Evolutionary conservation across 2,113 vertebrate genomes (phyloP).

Genomic region (Alexandromys fortis): DNA sequence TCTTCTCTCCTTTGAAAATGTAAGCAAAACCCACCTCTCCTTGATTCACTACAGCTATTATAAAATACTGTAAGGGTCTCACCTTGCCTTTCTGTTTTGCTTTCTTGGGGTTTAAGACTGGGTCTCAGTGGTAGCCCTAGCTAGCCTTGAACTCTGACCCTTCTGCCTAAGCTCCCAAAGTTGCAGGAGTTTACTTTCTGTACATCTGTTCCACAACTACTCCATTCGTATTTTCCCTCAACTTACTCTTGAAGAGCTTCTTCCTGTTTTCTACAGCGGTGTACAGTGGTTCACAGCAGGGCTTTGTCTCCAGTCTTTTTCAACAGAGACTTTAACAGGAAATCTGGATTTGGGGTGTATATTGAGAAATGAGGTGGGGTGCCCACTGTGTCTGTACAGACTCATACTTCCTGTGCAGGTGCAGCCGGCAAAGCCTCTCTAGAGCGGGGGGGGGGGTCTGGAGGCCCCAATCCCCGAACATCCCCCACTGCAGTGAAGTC

Average conservation of each 20-base stretch:
- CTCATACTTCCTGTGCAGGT: not conserved
- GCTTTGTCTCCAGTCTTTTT: not conserved
- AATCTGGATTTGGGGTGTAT: not conserved
- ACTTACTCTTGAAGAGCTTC: not conserved
- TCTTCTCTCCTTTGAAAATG: not conserved
- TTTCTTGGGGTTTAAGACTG: not conserved
- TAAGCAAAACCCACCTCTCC: not conserved
- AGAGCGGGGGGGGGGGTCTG: not conserved
- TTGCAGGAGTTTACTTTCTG: no score
- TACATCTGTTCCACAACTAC: not conserved
- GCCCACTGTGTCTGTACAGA: not conserved
- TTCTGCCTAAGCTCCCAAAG: no score
- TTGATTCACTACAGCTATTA: not conserved
- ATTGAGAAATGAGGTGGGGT: not conserved
- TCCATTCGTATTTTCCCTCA: not conserved
- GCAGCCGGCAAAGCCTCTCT: not conserved
- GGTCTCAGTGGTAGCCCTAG: not conserved
- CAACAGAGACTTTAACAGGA: not conserved
- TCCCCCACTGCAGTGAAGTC: not conserved
- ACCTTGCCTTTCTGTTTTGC: not conserved
- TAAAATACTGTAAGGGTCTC: not conserved
- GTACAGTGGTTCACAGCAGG: not conserved
- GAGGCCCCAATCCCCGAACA: not conserved
- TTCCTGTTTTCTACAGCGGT: not conserved
- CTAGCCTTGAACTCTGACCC: not conserved